A percentile compares a stretch with the other conserved stretches of the same genome.
These are phyloP conservation scores for Ips nitidus DNA, from an alignment of 1,140 invertebrate species.

Conservation along the genomic window DNA sequence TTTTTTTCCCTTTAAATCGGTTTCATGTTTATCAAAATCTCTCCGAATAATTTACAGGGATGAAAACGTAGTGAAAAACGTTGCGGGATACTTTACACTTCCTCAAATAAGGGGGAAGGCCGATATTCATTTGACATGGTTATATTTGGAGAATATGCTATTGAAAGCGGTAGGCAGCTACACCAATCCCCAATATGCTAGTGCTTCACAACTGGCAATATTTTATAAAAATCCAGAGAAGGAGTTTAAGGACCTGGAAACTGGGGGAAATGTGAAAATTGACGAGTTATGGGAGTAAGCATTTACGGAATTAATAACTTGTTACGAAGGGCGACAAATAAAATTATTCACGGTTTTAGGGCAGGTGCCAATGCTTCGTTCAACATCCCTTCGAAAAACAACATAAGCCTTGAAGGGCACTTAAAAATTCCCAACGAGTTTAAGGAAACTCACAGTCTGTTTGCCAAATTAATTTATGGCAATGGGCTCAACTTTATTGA, in stretches of 20 bases:
- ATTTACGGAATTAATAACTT: neutral
- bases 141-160: conserved; percentile 54
- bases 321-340: conserved; percentile 4
- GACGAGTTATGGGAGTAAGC: conserved; percentile 56
- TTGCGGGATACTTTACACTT: conserved; percentile 34
- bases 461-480: conserved; percentile 54
- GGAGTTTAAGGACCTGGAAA: conserved; percentile 53
- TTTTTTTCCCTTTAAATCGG: no score
- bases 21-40: no score
- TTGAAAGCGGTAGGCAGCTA: conserved; percentile 51
- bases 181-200: conserved; percentile 42
- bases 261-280: conserved; percentile 58
- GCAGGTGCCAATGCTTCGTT: conserved; percentile 61
- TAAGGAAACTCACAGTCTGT: conserved; percentile 62
- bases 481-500: conserved; percentile 41
- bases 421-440: conserved; percentile 60
- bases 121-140: conserved; percentile 44
- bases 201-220: conserved; percentile 44
- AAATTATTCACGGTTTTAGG: conserved; percentile 38
- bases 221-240: conserved; percentile 58
- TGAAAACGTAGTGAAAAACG: conserved; percentile 7
- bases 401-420: conserved; percentile 57
- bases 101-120: conserved; percentile 42
- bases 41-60: conserved; percentile 18
- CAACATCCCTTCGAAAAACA: conserved; percentile 53